A percentile compares a stretch with the other conserved stretches of the same genome.
phyloP scores from a whole-genome alignment of 1,140 invertebrate species.

The Tetramorium alpestre region DNA sequence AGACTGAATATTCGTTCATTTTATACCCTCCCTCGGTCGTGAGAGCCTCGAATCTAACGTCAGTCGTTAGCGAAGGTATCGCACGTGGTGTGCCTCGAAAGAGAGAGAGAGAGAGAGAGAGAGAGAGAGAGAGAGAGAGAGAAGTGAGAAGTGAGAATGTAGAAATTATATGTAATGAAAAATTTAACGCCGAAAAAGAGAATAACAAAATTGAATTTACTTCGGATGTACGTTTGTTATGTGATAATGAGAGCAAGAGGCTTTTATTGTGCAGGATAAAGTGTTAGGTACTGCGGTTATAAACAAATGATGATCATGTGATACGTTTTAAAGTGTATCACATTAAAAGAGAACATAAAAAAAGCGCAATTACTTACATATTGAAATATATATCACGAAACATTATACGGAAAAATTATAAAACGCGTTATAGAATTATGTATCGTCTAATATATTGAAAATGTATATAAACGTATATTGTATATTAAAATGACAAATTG shows the following conservation, averaged over 20 bases:
- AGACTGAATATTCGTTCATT: conserved; percentile 68
- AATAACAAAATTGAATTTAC: not conserved
- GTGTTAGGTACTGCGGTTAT: not conserved
- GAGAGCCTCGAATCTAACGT: conserved; percentile 29
- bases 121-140: not conserved
- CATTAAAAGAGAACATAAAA: conserved; percentile 14
- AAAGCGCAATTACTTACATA: not conserved
- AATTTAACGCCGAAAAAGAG: not conserved
- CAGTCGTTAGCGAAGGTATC: conserved; percentile 22
- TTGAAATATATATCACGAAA: not conserved
- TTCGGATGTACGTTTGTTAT: not conserved
- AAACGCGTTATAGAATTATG: conserved; percentile 10
- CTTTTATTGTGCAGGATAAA: not conserved
- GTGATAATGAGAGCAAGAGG: not conserved
- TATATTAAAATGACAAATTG: conserved; percentile 7
- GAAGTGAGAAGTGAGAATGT: not conserved
- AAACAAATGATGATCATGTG: not conserved
- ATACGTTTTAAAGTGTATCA: not conserved
- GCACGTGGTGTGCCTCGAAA: conserved; percentile 19
- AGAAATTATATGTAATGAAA: conserved; percentile 12
- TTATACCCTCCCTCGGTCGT: conserved; percentile 43
- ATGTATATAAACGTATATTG: conserved; percentile 16
- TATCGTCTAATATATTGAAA: not conserved
- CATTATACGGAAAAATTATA: conserved; percentile 1
- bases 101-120: not conserved